phyloP scores from a whole-genome alignment of 2,797 vertebrate genomes.

The Melanotaenia nigrans region DNA sequence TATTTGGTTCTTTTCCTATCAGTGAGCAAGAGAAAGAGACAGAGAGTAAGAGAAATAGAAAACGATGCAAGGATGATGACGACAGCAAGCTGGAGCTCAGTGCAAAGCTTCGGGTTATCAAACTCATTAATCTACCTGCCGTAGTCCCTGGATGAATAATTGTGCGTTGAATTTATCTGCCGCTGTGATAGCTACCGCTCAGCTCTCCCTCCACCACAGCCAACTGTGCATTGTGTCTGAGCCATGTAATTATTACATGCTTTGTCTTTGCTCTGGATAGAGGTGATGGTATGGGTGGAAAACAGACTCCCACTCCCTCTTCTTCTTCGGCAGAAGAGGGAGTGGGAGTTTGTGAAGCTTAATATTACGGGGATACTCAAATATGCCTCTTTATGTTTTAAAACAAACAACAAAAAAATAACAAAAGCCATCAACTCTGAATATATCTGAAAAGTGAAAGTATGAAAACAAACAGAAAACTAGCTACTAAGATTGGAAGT shows the following conservation, averaged over 20 bases:
- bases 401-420: no score
- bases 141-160: conserved; percentile 98
- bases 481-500: background rate
- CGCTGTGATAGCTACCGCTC: conserved; percentile 94
- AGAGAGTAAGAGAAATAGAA: conserved; percentile 73
- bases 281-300: conserved; percentile 61
- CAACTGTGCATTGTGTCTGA: conserved; percentile 83
- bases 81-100: conserved; percentile 88
- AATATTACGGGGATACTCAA: conserved; percentile 12
- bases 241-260: conserved; percentile 92
- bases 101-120: conserved; percentile 96
- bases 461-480: background rate
- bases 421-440: no score
- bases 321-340: background rate
- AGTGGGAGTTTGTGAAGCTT: conserved; percentile 5
- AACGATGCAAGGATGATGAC: conserved; percentile 60
- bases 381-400: background rate
- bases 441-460: background rate
- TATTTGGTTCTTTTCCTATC: conserved; percentile 66
- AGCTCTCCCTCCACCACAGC: conserved; percentile 83
- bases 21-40: conserved; percentile 63
- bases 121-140: conserved; percentile 99
- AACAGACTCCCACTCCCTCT: conserved; percentile 63
- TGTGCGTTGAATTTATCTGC: conserved; percentile 99
- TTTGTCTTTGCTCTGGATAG: conserved; percentile 87